A percentile compares a stretch with the other conserved stretches of the same genome.
These are phyloP conservation scores for Schizopygopsis malacanthus DNA, from an alignment of 2,797 vertebrate species.

Conservation along the genomic window DNA sequence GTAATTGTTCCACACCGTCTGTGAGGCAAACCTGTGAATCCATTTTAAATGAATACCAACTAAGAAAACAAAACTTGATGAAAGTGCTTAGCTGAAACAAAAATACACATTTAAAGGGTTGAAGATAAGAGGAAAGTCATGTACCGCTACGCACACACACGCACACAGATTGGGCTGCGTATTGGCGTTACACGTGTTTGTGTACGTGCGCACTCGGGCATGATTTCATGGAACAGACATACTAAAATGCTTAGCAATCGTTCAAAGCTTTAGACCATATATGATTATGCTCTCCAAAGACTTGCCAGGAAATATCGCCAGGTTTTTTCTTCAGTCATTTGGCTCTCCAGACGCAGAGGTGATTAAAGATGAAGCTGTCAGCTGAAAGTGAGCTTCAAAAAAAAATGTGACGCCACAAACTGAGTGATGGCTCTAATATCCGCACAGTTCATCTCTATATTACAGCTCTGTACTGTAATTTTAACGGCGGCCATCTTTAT, in stretches of 20 bases:
- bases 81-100: constrained; percentile 42
- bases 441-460: constrained; percentile 43
- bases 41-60: constrained; percentile 33
- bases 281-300: constrained; percentile 38
- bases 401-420: constrained; percentile 38
- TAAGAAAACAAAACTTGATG: constrained; percentile 36
- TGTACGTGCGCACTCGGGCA: constrained; percentile 2
- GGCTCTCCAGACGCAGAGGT: constrained; percentile 40
- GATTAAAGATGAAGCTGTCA: constrained; percentile 53
- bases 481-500: constrained; percentile 62
- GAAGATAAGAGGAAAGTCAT: constrained; percentile 27
- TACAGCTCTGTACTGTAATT: constrained; percentile 61
- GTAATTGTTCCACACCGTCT: constrained; percentile 21
- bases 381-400: constrained; percentile 50
- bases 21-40: constrained; percentile 12
- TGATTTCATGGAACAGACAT: constrained; percentile 37
- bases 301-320: constrained; percentile 47
- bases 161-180: neutral
- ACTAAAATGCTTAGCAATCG: constrained; percentile 31
- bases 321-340: constrained; percentile 39
- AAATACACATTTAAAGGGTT: constrained; percentile 35
- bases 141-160: neutral
- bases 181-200: constrained; percentile 19
- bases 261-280: constrained; percentile 37
- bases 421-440: constrained; percentile 53